Evolutionary conservation across 2,113 vertebrate species (phyloP).

Genomic region (Triplophysa dalaica): DNA sequence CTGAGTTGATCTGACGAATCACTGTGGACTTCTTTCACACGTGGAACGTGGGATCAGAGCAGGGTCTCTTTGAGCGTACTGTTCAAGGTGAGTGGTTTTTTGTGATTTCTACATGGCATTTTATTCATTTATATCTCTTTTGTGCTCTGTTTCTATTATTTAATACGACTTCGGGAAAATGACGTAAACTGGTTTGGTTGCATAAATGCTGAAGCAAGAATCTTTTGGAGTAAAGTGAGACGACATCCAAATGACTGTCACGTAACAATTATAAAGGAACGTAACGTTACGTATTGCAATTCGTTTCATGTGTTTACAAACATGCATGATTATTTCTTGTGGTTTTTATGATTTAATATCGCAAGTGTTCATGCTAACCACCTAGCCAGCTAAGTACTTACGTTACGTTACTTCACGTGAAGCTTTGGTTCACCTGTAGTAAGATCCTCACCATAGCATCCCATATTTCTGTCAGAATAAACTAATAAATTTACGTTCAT

Average conservation of each 20-base stretch:
- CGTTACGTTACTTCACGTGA: neutral
- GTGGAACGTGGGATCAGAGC: neutral
- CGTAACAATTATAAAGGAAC: neutral
- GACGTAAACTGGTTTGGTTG: neutral
- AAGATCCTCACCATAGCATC: no score
- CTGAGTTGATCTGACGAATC: conserved; percentile 54
- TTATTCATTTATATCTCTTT: neutral
- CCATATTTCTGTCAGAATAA: no score
- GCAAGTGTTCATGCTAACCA: neutral
- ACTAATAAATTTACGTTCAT: no score
- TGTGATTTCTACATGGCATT: neutral
- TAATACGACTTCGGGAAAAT: neutral
- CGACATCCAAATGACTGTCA: no score
- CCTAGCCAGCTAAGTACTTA: neutral
- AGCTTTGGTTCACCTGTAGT: neutral
- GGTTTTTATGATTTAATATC: neutral
- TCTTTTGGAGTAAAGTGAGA: neutral
- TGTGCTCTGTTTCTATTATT: neutral
- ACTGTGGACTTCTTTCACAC: conserved; percentile 15
- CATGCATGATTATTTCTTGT: neutral
- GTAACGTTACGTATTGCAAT: neutral
- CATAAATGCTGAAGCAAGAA: neutral
- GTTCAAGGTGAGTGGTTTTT: conserved; percentile 69
- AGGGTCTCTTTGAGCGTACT: neutral
- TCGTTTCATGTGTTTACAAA: neutral